A percentile compares a stretch with the other conserved stretches of the same genome.
phyloP scores from a whole-genome alignment of 2,113 vertebrate species.

The Hassar affinis region DNA sequence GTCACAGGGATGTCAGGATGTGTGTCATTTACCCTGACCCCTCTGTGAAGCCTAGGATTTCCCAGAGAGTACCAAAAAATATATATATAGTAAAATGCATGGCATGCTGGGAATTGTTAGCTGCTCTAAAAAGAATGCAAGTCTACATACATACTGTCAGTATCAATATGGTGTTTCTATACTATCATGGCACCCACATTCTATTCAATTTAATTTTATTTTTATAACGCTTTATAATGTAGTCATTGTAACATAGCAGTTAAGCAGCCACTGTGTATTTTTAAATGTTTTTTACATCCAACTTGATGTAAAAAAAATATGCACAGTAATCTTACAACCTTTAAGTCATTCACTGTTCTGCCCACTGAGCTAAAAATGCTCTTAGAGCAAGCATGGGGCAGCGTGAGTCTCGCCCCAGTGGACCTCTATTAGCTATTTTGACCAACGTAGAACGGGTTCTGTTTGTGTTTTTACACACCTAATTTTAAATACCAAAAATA shows the following conservation, averaged over 20 bases:
- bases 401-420: background rate
- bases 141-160: background rate
- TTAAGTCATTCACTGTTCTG: background rate
- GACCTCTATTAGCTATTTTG: background rate
- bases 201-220: background rate
- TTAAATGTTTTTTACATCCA: background rate
- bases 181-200: background rate
- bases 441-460: no score
- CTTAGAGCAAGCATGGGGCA: background rate
- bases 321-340: no score
- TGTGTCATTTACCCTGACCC: constrained; percentile 7
- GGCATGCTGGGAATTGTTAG: background rate
- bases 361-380: background rate
- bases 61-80: background rate
- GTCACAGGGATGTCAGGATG: constrained; percentile 7
- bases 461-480: no score
- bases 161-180: background rate
- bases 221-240: background rate
- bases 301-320: background rate
- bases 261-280: background rate
- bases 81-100: background rate
- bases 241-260: background rate
- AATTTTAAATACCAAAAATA: no score
- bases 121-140: background rate
- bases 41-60: background rate